Base-by-base conservation (phyloP, 30 jellyfish, hydroid and myxozoan species). In the Aurelia aurita region DNA sequence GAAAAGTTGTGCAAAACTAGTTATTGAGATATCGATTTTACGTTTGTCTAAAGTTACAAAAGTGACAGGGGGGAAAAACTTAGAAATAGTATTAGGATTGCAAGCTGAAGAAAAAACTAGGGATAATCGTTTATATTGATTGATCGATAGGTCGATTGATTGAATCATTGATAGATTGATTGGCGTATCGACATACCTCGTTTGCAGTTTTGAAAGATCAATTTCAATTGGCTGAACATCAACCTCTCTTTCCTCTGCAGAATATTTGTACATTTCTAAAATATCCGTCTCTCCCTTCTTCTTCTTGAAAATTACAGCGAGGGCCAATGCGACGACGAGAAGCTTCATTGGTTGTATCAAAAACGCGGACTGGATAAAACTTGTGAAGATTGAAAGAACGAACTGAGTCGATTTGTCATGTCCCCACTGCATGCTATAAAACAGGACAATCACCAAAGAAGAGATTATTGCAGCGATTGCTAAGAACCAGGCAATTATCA, bases 401-500 rank as follows among this genome's bases (percentile, higher is more conserved):
- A 94, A 91, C 86, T 82, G 91, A 31, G 69, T 80, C 14, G 97
- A 91, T 47, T 77, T 91, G 53, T 32, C 80, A 18, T 72, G 57
- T 12, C 97, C 97, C 97, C 97, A 91, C 57, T 64, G 91, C 95
- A 91, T 85, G 74, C 96, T 84, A 88, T 91, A 91, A 74, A 91
- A 82, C 10, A 91, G 47, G 43, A 82, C 82, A 69, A 91, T 62
- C 32, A 85, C 79, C 21, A 93, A 21, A 12, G 96, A 84, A 5
- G 92, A 55, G 14, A 61, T 45, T 1, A 72, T 73, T 2, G 89
- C 64, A 0, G 78, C 75, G 20, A 84, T 39, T 0, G 87, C 74
- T 22, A 91, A 53, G 22, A 63, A 60, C 92, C 93, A 91, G 8
- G 96, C 87, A 29, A 85, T 49, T 3, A 62, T 34, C 29, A 58